A percentile compares a stretch with the other conserved stretches of the same genome.
phyloP scores from a whole-genome alignment of 2,888 invertebrate genomes.

The Pyralis farinalis region DNA sequence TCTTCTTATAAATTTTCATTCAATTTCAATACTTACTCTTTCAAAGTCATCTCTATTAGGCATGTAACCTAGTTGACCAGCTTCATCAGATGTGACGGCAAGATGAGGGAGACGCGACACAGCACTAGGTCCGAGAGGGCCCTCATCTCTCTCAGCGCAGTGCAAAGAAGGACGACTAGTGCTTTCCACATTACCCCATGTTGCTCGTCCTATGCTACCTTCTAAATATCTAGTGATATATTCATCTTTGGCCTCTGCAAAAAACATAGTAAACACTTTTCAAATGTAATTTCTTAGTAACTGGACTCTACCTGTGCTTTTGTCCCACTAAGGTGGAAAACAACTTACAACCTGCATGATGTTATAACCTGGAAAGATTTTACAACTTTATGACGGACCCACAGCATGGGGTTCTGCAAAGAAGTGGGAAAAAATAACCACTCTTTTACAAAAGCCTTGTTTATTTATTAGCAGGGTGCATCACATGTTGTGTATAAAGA shows the following conservation, averaged over 20 bases:
- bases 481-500: too few species aligned
- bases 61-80: conserved; percentile 95
- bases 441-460: too few species aligned
- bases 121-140: conserved; percentile 88
- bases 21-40: conserved; percentile 76
- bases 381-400: too few species aligned
- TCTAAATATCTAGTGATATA: conserved; percentile 93
- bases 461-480: too few species aligned
- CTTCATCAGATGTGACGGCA: conserved; percentile 92
- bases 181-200: conserved; percentile 88
- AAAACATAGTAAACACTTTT: background rate
- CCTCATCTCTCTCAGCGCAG: conserved; percentile 87
- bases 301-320: too few species aligned
- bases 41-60: conserved; percentile 98
- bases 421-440: too few species aligned
- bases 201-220: conserved; percentile 93
- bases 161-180: conserved; percentile 87
- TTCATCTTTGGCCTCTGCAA: conserved; percentile 93
- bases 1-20: too few species aligned
- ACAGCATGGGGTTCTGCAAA: too few species aligned
- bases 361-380: too few species aligned
- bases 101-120: conserved; percentile 87
- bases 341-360: too few species aligned
- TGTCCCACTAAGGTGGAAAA: too few species aligned
- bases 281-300: too few species aligned